These are phyloP conservation scores for Aphaenogaster floridana DNA, from an alignment of 1,140 invertebrate genomes.

Conservation along the genomic window DNA sequence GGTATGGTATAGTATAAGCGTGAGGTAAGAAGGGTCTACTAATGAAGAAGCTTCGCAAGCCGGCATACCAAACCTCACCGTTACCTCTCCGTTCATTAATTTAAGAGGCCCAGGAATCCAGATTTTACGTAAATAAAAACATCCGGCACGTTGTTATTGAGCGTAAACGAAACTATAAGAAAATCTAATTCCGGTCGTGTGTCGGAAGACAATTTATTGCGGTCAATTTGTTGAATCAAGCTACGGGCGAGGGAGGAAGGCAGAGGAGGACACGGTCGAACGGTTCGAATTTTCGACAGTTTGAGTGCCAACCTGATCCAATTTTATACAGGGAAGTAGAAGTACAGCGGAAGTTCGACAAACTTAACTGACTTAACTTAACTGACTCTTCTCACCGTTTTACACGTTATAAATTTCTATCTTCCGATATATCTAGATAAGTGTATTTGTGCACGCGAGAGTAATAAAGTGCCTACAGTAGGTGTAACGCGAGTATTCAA, in stretches of 20 bases:
- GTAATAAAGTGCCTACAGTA: not conserved
- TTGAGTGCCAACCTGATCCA: slow-evolving; percentile 42
- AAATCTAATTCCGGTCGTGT: not conserved
- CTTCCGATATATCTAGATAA: not conserved
- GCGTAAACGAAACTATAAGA: not conserved
- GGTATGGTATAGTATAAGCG: not conserved
- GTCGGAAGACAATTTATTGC: slow-evolving; percentile 32
- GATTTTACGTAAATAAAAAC: not conserved
- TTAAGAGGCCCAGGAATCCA: not conserved
- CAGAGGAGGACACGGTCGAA: not conserved
- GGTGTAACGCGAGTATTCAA: not conserved
- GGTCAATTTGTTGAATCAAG: slow-evolving; percentile 45
- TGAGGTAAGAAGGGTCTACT: slow-evolving; percentile 33
- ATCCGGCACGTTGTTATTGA: not conserved
- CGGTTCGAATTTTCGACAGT: slow-evolving; percentile 52
- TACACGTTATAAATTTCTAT: slow-evolving; percentile 20
- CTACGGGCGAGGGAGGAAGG: not conserved
- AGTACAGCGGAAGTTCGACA: slow-evolving; percentile 56
- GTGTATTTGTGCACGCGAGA: not conserved
- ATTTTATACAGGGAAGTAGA: slow-evolving; percentile 39
- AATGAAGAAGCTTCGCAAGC: slow-evolving; percentile 35
- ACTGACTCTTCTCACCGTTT: slow-evolving; percentile 17
- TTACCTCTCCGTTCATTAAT: slow-evolving; percentile 5
- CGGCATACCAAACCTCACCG: not conserved
- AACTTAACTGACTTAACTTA: slow-evolving; percentile 56